phyloP scores from a whole-genome alignment of 1,140 invertebrate genomes.

The Pseudomyrmex sp. region DNA sequence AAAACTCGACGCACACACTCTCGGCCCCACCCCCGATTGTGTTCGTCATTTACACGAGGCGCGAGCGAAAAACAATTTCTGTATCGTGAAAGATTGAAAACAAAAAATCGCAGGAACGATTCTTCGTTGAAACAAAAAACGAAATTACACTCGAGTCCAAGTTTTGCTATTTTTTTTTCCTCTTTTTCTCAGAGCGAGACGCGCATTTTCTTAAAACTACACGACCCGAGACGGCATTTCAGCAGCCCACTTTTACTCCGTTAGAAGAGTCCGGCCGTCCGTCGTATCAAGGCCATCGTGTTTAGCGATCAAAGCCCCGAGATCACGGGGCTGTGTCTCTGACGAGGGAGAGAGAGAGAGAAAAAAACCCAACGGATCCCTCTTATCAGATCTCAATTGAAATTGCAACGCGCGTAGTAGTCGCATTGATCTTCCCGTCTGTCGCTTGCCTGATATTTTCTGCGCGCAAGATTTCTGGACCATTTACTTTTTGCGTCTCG shows the following conservation, averaged over 20 bases:
- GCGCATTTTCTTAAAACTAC: slow-evolving; percentile 68
- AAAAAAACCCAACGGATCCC: slow-evolving; percentile 9
- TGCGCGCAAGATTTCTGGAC: neutral
- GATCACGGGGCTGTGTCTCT: slow-evolving; percentile 43
- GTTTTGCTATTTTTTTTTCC: no score
- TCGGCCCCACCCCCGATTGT: no score
- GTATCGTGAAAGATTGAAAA: slow-evolving; percentile 42
- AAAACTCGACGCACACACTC: no score
- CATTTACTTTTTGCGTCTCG: neutral
- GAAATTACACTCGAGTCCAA: slow-evolving; percentile 29
- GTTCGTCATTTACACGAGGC: no score
- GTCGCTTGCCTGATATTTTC: neutral
- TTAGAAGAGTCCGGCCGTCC: slow-evolving; percentile 68
- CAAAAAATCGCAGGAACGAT: slow-evolving; percentile 24
- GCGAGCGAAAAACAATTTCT: slow-evolving; percentile 13
- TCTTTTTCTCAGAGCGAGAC: neutral
- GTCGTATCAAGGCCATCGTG: slow-evolving; percentile 70
- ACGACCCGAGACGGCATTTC: slow-evolving; percentile 9
- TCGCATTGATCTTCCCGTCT: neutral
- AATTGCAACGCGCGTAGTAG: slow-evolving; percentile 60
- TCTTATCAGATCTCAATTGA: slow-evolving; percentile 59
- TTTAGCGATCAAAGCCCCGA: slow-evolving; percentile 69
- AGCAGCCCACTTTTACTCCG: slow-evolving; percentile 72
- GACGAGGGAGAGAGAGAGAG: slow-evolving; percentile 47
- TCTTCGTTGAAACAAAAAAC: no score